phyloP scores from a whole-genome alignment of 2,113 vertebrate species.

The Actenoides hombroni region DNA sequence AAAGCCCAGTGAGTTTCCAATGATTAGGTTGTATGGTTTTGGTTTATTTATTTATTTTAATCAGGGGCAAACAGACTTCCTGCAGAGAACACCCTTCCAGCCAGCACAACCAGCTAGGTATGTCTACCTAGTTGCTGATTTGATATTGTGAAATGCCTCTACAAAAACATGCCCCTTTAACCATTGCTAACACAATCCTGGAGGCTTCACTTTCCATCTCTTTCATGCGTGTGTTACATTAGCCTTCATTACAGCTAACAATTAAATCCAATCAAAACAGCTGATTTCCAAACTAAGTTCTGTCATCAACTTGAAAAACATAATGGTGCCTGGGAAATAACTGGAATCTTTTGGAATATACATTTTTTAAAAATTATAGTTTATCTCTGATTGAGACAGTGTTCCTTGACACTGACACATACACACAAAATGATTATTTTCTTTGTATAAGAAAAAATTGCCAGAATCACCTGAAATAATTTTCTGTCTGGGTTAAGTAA shows the following conservation, averaged over 20 bases:
- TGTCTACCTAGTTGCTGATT: neutral
- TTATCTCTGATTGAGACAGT: neutral
- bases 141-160: neutral
- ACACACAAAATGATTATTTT: neutral
- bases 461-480: neutral
- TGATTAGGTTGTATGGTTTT: accelerated
- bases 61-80: too few relatives aligned
- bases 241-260: neutral
- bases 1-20: neutral
- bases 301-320: neutral
- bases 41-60: too few relatives aligned
- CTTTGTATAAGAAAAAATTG: neutral
- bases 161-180: neutral
- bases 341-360: neutral
- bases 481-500: neutral
- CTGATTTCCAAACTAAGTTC: neutral
- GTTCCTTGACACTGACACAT: neutral
- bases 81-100: too few relatives aligned
- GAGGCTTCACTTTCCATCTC: neutral
- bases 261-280: neutral
- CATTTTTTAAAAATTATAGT: neutral
- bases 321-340: neutral
- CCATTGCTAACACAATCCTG: neutral
- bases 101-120: neutral
- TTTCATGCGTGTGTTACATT: neutral